phyloP scores from a whole-genome alignment of 2,797 vertebrate species.

The Sebastes miniatus region DNA sequence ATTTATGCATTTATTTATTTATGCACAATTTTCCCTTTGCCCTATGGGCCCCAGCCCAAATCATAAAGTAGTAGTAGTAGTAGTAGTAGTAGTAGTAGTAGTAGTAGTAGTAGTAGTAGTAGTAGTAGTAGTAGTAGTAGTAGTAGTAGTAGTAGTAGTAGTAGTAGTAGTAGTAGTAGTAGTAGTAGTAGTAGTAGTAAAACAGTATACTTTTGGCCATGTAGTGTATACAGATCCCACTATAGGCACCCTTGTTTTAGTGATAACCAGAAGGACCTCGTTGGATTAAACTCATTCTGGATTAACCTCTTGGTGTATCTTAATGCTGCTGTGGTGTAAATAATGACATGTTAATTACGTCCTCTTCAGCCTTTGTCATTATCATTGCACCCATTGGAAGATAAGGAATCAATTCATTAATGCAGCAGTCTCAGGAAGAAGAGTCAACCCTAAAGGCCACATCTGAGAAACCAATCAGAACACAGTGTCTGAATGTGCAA shows the following conservation, averaged over 20 bases:
- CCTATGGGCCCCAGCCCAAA: background rate
- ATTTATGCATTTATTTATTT: too few species aligned
- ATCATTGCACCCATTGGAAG: background rate
- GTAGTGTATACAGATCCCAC: background rate
- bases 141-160: too few species aligned
- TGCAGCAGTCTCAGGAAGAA: background rate
- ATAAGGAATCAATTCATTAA: background rate
- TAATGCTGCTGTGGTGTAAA: background rate
- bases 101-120: too few species aligned
- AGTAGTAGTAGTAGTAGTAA: too few species aligned
- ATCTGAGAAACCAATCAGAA: background rate
- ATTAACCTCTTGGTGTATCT: background rate
- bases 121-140: too few species aligned
- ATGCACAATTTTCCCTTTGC: too few species aligned
- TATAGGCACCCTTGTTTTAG: background rate
- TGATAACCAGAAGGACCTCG: background rate
- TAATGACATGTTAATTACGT: background rate
- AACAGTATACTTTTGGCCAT: background rate
- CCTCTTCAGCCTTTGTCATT: background rate
- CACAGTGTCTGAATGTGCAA: background rate
- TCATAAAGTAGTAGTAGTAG: too few species aligned
- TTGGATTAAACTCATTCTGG: background rate
- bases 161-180: too few species aligned
- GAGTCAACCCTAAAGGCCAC: constrained; percentile 6
- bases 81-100: too few species aligned